Evolutionary conservation across 2,888 invertebrate species (phyloP), one percentile per base, ranked within the genome.

Genomic region (Oscheius sp.): DNA sequence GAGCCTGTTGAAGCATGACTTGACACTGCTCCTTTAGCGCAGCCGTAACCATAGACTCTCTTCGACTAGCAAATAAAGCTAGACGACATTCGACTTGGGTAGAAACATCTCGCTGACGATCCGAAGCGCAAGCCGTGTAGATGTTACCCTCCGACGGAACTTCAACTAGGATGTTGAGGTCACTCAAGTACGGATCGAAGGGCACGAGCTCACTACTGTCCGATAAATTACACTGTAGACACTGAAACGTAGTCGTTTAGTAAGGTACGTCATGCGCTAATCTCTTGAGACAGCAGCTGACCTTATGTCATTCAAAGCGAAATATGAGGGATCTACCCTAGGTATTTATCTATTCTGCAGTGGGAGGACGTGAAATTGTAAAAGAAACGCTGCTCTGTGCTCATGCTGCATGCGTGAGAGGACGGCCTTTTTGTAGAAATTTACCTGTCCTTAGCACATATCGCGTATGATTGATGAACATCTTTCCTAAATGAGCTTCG

Each of bases 1-100:
- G 47, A 32, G 62, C 62, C 62, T 62, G 62, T 49, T 38, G 28
- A 32, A 64, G 51, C 64, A 64, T 64, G 38, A 50, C 64, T 41
- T 64, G 38, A 33, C 64, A 64, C 30, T 64, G 64, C 36, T 62
- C 62, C 22, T 62, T 62, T 3, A 62, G 33, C 5, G 62, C 62
- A 8, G 62, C 47, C 14, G 62, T 32, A 20, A 62, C 22, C 62
- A 62, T 59, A 5, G 59, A 59, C 44, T 59, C 59, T 22, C 62
- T 22, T 14, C 62, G 9, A 32, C 47, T 62, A 14, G 62, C 62
- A 32, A 49, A 32, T 14, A 62, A 22, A 20, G 47, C 62, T 20
- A 62, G 22, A 12, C 50, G 47, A 24, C 49, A 49, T 36, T 62
- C 62, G 47, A 47, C 47, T 47, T 62, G 62, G 8, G 62, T 62